Conservation (phyloP, 2,888 invertebrate species). For the Harpalus rufipes region DNA sequence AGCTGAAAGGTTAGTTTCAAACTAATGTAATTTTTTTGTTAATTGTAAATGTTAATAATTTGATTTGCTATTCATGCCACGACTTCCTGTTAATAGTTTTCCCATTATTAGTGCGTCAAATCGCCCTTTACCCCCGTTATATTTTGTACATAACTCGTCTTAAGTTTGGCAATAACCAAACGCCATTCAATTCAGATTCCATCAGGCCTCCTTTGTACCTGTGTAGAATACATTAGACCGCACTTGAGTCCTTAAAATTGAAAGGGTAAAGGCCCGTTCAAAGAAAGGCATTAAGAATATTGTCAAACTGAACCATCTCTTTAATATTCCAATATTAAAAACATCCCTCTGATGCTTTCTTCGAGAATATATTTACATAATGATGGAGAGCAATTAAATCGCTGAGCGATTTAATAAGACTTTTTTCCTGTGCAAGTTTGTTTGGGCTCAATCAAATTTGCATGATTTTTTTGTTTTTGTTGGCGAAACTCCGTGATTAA, state of each 20-base stretch:
- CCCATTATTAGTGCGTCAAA: no score
- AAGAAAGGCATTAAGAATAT: constrained; percentile 56
- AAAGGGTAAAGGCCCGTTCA: not conserved
- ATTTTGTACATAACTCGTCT: not conserved
- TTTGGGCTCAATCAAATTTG: constrained; percentile 44
- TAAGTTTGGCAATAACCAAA: not conserved
- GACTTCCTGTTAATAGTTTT: no score
- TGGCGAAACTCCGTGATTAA: constrained; percentile 25
- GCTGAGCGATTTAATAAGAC: constrained; percentile 26
- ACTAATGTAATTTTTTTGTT: no score
- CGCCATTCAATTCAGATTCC: not conserved
- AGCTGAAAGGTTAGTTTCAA: no score
- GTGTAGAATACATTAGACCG: not conserved
- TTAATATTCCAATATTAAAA: constrained; percentile 56
- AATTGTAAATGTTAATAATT: no score
- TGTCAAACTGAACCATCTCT: constrained; percentile 9
- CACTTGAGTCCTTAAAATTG: not conserved
- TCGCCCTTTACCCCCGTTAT: no score
- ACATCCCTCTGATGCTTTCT: constrained; percentile 13
- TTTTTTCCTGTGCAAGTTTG: constrained; percentile 18
- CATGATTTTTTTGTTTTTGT: constrained; percentile 46
- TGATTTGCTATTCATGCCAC: no score
- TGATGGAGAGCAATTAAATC: constrained; percentile 32
- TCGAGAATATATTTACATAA: constrained; percentile 54
- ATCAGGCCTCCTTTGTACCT: not conserved